Evolutionary conservation across 2,888 invertebrate genomes (phyloP), one percentile per base, ranked within the genome.

Genomic region (Exephanes ischioxanthus): DNA sequence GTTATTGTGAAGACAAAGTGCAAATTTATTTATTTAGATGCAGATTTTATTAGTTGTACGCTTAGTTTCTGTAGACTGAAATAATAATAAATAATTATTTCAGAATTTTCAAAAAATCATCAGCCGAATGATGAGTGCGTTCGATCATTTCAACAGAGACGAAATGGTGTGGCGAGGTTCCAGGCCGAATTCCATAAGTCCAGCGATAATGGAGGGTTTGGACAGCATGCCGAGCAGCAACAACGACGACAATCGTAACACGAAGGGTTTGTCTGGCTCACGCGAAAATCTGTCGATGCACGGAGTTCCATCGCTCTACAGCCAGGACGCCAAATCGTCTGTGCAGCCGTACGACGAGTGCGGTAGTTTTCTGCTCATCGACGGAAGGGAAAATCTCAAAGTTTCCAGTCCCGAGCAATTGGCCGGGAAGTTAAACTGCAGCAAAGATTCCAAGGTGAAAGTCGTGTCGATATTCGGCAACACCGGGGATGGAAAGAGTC

Each of bases 381-480:
- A 97, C 90, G 96, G 95, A 76, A 94, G 95, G 86, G 96, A 96
- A 93, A 94, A 95, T 87, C 92, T 97, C 14, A 95, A 95, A 90
- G 95, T 96, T 7, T 92, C 95, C 5, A 95, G 94, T 55, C 94
- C 95, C 1, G 95, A 96, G 85, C 93, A 95, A 90, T 95, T 96
- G 91, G 91, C 95, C 11, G 92, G 93, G 51, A 93, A 93, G 78
- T 91, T 96, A 33, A 94, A 94, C 70, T 95, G 95, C 77, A 94
- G 94, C 63, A 94, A 93, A 67, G 94, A 94, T 41, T 93, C 94
- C 16, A 96, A 96, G 93, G 96, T 97, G 16, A 97, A 97, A 94
- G 97, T 97, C 19, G 96, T 97, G 0, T 97, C 97, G 14, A 97
- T 98, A 90, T 97, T 97, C 94, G 98, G 98, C 2, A 97, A 97